Evolutionary conservation across 2,113 vertebrate genomes (phyloP).

Genomic region (Bufo bufo): DNA sequence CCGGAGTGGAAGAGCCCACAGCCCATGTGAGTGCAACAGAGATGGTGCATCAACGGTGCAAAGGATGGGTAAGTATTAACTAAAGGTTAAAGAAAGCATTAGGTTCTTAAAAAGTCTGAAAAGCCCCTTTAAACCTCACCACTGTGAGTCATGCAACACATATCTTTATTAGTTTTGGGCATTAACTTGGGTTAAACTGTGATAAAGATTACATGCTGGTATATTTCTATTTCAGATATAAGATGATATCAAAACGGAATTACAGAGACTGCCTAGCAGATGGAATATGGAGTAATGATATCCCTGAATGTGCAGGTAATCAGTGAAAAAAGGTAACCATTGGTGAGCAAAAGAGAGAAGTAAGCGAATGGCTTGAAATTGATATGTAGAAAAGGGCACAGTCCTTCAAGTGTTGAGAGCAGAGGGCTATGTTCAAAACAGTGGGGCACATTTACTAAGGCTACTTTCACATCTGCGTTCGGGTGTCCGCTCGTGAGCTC

Average conservation of each 20-base stretch:
- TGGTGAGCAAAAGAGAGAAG: not conserved
- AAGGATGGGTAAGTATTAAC: too few species aligned
- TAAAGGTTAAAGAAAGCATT: too few species aligned
- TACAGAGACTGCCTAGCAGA: conserved; percentile 50
- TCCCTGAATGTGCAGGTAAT: conserved; percentile 67
- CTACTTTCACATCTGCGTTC: too few species aligned
- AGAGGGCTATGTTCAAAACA: not conserved
- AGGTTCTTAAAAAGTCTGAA: too few species aligned
- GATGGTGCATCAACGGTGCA: too few species aligned
- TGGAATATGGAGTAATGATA: not conserved
- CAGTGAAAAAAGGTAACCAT: not conserved
- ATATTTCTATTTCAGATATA: conserved; percentile 60
- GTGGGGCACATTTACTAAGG: too few species aligned
- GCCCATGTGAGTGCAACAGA: too few species aligned
- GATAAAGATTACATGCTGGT: not conserved
- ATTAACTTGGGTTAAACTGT: not conserved
- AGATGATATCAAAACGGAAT: not conserved
- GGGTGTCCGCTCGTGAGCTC: too few species aligned
- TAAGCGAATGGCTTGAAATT: not conserved
- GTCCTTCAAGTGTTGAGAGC: not conserved
- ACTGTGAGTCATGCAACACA: not conserved
- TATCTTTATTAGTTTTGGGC: not conserved
- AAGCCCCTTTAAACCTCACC: too few species aligned
- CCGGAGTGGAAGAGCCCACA: too few species aligned
- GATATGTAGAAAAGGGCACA: not conserved